Percentiles rank a stretch among this genome's conserved stretches.
Conservation (phyloP, 64 coral and sea anemone genomes). For the Actinia tenebrosa region DNA sequence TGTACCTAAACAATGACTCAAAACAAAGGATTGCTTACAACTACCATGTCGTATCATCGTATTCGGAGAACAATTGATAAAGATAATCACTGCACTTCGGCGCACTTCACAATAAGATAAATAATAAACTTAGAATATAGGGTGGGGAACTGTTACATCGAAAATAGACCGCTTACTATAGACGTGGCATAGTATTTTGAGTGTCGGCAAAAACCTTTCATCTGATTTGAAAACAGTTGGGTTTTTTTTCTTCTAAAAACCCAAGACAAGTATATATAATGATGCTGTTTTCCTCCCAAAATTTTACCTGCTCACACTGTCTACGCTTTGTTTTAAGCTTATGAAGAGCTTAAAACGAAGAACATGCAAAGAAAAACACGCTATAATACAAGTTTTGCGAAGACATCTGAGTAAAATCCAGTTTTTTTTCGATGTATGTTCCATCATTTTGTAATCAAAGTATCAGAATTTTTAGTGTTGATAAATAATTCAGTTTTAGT, state of each 20-base stretch:
- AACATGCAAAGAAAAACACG: neutral
- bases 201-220: too few relatives aligned
- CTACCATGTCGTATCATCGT: neutral
- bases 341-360: neutral
- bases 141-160: neutral
- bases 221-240: too few relatives aligned
- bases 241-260: too few relatives aligned
- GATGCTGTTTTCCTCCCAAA: neutral
- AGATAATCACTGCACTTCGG: conserved; percentile 4
- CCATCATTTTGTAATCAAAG: neutral
- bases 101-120: conserved; percentile 7
- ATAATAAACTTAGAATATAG: neutral
- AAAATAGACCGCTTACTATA: neutral
- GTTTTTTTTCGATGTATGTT: neutral
- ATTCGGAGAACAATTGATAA: neutral
- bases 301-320: neutral
- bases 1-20: neutral
- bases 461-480: neutral
- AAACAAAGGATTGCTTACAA: conserved; percentile 7
- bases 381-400: too few relatives aligned
- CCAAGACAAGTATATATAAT: neutral
- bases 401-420: neutral
- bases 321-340: neutral
- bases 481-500: conserved; percentile 6
- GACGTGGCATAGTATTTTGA: too few relatives aligned